Base-by-base conservation (phyloP, 2,888 invertebrate genomes). In the Eustalomyia histrio region DNA sequence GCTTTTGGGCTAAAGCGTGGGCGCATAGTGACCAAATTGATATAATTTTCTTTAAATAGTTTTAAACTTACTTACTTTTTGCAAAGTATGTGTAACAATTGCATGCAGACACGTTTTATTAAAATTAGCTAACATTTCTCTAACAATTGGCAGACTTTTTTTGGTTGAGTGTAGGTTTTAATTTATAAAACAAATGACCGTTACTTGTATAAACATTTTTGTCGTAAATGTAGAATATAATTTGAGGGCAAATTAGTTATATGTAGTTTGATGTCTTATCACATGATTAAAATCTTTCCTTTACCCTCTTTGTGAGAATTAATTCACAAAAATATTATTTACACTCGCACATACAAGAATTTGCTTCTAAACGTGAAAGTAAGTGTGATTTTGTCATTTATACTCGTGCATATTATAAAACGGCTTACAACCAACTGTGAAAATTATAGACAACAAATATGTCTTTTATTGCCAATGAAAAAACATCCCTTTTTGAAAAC, bases 351-450 rank as follows among this genome's bases (percentile, higher is more conserved):
- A n/a, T n/a, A n/a, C n/a, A n/a, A n/a, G n/a, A n/a, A n/a, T n/a
- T n/a, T 43, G 14, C 3, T 35, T 35, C 35, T 35, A 6, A 14
- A 6, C 17, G 69, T 21, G 65, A 18, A 58, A 65, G 65, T 24
- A 65, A 33, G 65, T 74, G 74, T 65, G 35, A 65, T 65, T 60
- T 65, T 65, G 65, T 58, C 52, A 65, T 58, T 35, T n/a, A n/a
- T n/a, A n/a, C n/a, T n/a, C n/a, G n/a, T 29, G 52, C 50, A 39
- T 50, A 35, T 50, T 73, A 18, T 3, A 43, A n/a, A 55, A 65
- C 55, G 55, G 43, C 17, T 39, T 39, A 61, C 80, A 75, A 76
- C 83, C 82, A 81, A 75, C 82, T 82, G 83, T 82, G 82, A 82
- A 83, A 83, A 81, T 83, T 82, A 65, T 33, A 67, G 43, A 39